Evolutionary conservation across 2,113 vertebrate genomes (phyloP).

Genomic region (Blennius ocellaris): DNA sequence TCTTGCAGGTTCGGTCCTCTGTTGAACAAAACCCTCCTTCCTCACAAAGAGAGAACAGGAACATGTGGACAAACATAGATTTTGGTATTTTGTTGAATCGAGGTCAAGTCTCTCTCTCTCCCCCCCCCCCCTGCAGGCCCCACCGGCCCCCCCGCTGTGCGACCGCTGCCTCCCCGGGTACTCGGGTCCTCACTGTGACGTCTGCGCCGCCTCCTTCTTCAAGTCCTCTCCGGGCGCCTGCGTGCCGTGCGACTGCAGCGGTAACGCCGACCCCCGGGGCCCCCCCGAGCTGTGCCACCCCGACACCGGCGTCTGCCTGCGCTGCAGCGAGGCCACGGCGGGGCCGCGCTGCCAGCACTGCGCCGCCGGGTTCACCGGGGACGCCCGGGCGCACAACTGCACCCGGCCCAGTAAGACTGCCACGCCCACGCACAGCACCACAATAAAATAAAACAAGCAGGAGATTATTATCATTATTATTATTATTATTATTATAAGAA

Average conservation of each 20-base stretch:
- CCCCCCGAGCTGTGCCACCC: constrained; percentile 84
- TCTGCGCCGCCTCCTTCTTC: constrained; percentile 88
- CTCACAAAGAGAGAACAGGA: too few species aligned
- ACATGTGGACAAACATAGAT: too few species aligned
- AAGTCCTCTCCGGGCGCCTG: constrained; percentile 85
- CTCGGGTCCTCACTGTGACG: constrained; percentile 84
- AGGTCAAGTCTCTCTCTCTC: too few species aligned
- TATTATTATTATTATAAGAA: too few species aligned
- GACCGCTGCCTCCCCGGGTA: constrained; percentile 86
- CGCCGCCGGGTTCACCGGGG: constrained; percentile 83
- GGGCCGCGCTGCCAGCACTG: constrained; percentile 89
- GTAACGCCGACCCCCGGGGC: constrained; percentile 85
- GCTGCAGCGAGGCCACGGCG: constrained; percentile 87
- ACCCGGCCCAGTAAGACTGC: constrained; percentile 84
- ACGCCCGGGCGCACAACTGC: constrained; percentile 85
- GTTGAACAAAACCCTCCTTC: too few species aligned
- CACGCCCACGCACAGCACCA: too few species aligned
- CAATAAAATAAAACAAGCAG: too few species aligned
- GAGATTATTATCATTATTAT: too few species aligned
- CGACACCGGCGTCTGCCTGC: constrained; percentile 87
- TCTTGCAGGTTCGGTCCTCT: too few species aligned
- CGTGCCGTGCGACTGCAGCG: constrained; percentile 86
- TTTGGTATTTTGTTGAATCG: too few species aligned
- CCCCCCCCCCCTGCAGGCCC: constrained; percentile 73
- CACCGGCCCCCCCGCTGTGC: constrained; percentile 79